Base-by-base conservation (phyloP, 1,140 invertebrate species). In the Drosophila cardini region DNA sequence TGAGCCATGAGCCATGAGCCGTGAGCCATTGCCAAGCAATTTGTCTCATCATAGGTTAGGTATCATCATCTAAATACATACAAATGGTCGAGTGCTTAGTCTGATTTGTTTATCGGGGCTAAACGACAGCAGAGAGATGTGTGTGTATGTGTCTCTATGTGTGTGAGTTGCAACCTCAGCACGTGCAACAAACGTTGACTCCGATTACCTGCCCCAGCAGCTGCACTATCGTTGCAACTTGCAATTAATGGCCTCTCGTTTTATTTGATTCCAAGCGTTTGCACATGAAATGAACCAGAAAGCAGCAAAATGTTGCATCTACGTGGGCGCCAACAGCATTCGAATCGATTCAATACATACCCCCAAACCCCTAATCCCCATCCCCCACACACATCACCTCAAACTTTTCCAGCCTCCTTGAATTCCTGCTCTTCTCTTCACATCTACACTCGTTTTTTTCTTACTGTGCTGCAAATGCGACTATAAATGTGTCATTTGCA, bases 201-300 rank as follows among this genome's bases (percentile, higher is more conserved):
- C n/a, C 16, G 50, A 8, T 10, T 13, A 48, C 13, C 13, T 8
- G 48, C 13, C 48, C 48, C 21, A 26, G 21, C 21, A 26, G 21
- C 21, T 26, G 21, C 21, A 52, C n/a, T 52, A 32, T 67, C 45
- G 15, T 64, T 72, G 72, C 83, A 89, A 73, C 43, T 67, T 72
- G 72, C 83, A 89, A 87, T 87, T 87, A 87, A 87, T 87, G 84
- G 67, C 72, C 72, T 46, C 30, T 80, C 84, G 74, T 76, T 87
- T 89, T 80, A 80, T 80, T 65, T 50, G 78, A 63, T 89, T 87
- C 84, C 84, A 70, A 84, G 26, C 84, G 80, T 74, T 87, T 87
- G 80, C 84, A 84, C 84, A 79, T 62, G 70, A 84, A 87, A 89
- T 87, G 77, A 80, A 79, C 61, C 84, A 90, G 84, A 87, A 87